Base-by-base conservation (phyloP, 2,888 invertebrate species). In the Hydrotaea diabolus region DNA sequence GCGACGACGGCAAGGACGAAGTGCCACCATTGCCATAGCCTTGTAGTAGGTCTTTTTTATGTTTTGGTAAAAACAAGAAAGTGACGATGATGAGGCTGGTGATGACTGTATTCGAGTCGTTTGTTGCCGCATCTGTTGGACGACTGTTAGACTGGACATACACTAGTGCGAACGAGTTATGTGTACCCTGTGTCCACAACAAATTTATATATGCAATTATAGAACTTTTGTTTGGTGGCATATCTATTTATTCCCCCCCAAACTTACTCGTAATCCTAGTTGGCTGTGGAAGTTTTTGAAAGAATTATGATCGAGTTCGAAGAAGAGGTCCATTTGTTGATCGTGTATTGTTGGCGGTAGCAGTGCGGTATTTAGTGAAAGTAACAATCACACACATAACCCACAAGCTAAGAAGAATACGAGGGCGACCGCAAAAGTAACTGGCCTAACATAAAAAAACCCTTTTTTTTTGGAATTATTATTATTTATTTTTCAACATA, bases 31-130 rank as follows among this genome's bases (percentile, higher is more conserved):
- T 15, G n/a, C 36, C n/a, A 36, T 15, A 4, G 59, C 21, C n/a
- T 26, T 8, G 31, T 57, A 19, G 21, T n/a, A 13, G 26, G 36
- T 19, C 31, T 43, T 80, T 78, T 80, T 78, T 59, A 53, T 76
- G 49, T 43, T 69, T 76, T 73, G 73, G 53, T 71, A 62, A 23
- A 17, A 66, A 78, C 66, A 84, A 49, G 46, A 75, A 71, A 71
- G 62, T 59, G 66, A 79, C 49, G 62, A 59, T 80, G 71, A 72
- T 77, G 74, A 59, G 49, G 69, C 36, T 31, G 43, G 9, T 23
- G 46, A 23, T 55, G 75, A 64, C 36, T 80, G 66, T 49, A 80
- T 76, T 79, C 71, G 15, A 49, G 36, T 64, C 59, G 59, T 53
- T 81, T 57, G 39, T 39, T 19, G 21, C 21, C 3, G 43, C 69